phyloP scores from a whole-genome alignment of 2,113 vertebrate species.

The Leptocoma aspasia region DNA sequence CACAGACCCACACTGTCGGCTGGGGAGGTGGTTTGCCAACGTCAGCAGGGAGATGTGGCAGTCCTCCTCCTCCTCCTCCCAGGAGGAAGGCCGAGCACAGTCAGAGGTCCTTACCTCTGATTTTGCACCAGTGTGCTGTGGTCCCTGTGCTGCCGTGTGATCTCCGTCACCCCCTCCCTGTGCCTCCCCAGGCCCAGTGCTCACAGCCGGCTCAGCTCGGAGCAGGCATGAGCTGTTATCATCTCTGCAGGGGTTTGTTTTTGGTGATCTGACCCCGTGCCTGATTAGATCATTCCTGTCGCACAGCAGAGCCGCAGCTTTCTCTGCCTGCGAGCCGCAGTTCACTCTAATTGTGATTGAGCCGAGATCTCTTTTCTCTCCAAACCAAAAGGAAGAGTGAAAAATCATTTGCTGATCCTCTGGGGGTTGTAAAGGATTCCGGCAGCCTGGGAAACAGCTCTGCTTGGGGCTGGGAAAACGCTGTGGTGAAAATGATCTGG shows the following conservation, averaged over 20 bases:
- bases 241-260: not conserved
- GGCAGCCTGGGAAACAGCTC: not conserved
- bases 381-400: not conserved
- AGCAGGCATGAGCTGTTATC: not conserved
- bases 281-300: constrained; percentile 1
- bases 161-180: not conserved
- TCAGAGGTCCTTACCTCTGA: not conserved
- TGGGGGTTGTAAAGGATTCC: not conserved
- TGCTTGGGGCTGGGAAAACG: not conserved
- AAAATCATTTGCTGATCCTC: not conserved
- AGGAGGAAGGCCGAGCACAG: not conserved
- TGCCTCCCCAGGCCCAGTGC: not conserved
- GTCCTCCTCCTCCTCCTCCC: not conserved
- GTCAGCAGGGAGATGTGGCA: not conserved
- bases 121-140: accelerated
- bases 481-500: not conserved
- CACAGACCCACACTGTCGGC: accelerated
- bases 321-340: constrained; percentile 6
- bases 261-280: not conserved
- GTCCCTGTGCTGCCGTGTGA: not conserved
- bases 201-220: not conserved
- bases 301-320: not conserved
- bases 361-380: not conserved
- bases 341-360: constrained; percentile 19
- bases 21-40: accelerated